Conservation (phyloP, 2,797 vertebrate species). For the Tauraco hartlaubi region DNA sequence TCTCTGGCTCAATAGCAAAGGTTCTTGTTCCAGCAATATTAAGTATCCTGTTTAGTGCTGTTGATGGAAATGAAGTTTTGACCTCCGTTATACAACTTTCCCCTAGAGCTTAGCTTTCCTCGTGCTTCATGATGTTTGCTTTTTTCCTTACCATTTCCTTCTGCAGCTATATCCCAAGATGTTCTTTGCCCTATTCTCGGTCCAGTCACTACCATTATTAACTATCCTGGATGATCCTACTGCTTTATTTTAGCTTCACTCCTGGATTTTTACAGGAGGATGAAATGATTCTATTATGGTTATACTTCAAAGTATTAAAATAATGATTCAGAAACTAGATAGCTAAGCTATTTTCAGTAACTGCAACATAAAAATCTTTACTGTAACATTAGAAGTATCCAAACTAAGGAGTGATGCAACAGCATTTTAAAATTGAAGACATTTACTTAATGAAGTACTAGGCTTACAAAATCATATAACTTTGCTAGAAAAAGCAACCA, state of each 20-base stretch:
- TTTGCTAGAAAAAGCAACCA: background rate
- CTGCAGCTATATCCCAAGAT: background rate
- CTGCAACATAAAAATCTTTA: background rate
- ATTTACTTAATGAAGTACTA: background rate
- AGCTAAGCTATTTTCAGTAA: constrained; percentile 9
- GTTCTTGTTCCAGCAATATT: background rate
- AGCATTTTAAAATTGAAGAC: background rate
- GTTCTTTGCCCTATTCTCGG: background rate
- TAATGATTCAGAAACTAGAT: background rate
- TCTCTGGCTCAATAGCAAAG: background rate
- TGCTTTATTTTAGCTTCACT: background rate
- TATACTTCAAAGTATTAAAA: background rate
- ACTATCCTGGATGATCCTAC: background rate
- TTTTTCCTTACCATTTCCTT: background rate
- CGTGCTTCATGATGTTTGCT: background rate
- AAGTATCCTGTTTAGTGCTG: background rate
- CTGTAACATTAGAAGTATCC: background rate
- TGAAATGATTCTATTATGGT: background rate
- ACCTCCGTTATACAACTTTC: background rate
- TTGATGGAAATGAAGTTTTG: background rate
- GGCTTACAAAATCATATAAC: background rate
- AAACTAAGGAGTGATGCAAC: background rate
- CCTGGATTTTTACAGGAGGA: background rate
- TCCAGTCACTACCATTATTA: background rate
- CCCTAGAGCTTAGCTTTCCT: background rate